Percentiles rank a stretch among this genome's conserved stretches.
Evolutionary conservation across 2,797 vertebrate species (phyloP).

Genomic region (Stomatorhinus walkeri): DNA sequence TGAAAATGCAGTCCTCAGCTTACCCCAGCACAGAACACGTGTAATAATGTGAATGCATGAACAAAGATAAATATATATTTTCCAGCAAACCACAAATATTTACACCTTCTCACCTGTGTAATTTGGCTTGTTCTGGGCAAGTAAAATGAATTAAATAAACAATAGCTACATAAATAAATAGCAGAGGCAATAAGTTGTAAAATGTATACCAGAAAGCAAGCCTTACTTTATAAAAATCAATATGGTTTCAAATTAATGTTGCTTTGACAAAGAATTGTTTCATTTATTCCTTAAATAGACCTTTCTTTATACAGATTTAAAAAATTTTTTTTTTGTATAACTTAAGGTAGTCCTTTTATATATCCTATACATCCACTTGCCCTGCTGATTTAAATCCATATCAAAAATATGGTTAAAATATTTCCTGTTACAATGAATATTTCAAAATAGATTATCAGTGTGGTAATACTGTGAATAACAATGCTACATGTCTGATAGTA

Average conservation of each 20-base stretch:
- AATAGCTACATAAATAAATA: not conserved
- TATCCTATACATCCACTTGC: not conserved
- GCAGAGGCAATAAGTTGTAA: not conserved
- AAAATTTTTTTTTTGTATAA: not conserved
- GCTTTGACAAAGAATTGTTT: not conserved
- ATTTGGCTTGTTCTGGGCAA: not conserved
- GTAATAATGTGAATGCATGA: not conserved
- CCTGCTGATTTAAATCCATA: not conserved
- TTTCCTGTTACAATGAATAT: slow-evolving; percentile 7
- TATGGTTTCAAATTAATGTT: not conserved
- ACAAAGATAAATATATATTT: not conserved
- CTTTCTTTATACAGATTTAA: not conserved
- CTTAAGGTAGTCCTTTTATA: not conserved
- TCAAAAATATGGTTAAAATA: slow-evolving; percentile 1
- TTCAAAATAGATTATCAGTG: not conserved
- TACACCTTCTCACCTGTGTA: not conserved
- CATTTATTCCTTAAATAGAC: not conserved
- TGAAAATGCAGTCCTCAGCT: not conserved
- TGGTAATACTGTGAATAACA: not conserved
- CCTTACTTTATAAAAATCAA: not conserved
- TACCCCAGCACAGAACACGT: not conserved
- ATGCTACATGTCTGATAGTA: not conserved
- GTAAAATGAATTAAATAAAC: not conserved
- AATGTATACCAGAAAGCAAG: not conserved
- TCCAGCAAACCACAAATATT: slow-evolving; percentile 5